Conservation (phyloP, 1,140 invertebrate species). For the Amyelois transitella region DNA sequence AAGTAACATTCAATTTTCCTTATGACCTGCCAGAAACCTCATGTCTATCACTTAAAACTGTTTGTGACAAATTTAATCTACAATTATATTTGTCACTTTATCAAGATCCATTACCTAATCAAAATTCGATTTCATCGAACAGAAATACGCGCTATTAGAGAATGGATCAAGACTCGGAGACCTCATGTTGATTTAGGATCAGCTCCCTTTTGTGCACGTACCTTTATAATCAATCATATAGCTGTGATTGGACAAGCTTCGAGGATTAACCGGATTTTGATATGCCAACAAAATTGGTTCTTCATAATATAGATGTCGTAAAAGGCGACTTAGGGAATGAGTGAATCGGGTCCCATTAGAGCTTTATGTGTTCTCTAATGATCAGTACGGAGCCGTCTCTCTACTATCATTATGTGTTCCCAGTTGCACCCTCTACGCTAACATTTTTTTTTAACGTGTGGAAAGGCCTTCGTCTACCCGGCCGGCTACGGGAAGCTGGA, state of each 20-base stretch:
- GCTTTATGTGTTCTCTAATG: too few species aligned
- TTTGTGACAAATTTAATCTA: too few species aligned
- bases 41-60: too few species aligned
- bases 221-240: not conserved
- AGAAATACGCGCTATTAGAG: not conserved
- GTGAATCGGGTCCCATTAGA: too few species aligned
- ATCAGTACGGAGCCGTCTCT: too few species aligned
- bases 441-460: too few species aligned
- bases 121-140: not conserved
- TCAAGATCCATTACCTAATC: not conserved
- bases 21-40: too few species aligned
- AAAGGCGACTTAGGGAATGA: not conserved
- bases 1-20: too few species aligned
- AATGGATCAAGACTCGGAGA: not conserved
- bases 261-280: not conserved
- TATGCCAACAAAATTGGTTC: not conserved
- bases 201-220: not conserved
- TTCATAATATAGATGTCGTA: not conserved
- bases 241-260: not conserved
- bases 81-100: not conserved
- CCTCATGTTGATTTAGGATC: not conserved
- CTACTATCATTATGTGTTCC: too few species aligned
- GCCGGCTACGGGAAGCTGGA: too few species aligned
- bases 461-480: too few species aligned
- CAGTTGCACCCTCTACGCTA: too few species aligned